phyloP scores from a whole-genome alignment of 2,888 invertebrate genomes.

The Himalopsyche kuldschensis region DNA sequence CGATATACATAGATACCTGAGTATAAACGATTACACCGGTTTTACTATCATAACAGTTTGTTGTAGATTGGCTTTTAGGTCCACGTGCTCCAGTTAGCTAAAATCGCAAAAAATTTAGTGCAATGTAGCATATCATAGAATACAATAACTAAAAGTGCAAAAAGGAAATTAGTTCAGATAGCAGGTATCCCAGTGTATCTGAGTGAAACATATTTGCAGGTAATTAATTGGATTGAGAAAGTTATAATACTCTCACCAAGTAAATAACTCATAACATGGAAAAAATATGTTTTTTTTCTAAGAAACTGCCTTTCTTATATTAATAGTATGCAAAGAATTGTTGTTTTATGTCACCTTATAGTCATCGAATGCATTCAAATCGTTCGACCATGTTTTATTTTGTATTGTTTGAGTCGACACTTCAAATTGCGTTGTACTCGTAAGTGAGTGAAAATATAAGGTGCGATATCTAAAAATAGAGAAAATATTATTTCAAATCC shows the following conservation, averaged over 20 bases:
- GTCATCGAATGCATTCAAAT: slow-evolving; percentile 67
- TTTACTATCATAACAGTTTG: slow-evolving; percentile 69
- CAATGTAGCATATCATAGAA: neutral
- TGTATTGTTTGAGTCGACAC: slow-evolving; percentile 74
- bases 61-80: slow-evolving; percentile 70
- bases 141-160: no score
- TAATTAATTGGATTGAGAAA: no score
- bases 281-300: no score
- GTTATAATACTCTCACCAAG: no score
- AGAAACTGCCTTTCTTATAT: no score
- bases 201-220: no score
- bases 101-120: slow-evolving; percentile 41
- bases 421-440: slow-evolving; percentile 77
- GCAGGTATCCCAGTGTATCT: no score
- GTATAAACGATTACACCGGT: slow-evolving; percentile 75
- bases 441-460: slow-evolving; percentile 80
- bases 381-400: slow-evolving; percentile 69
- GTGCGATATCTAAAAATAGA: slow-evolving; percentile 60
- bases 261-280: no score
- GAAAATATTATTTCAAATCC: neutral
- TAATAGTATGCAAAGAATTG: no score
- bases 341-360: slow-evolving; percentile 60
- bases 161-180: no score
- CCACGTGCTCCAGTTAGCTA: slow-evolving; percentile 72
- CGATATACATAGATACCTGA: slow-evolving; percentile 52